Percentiles rank a stretch among this genome's conserved stretches.
Evolutionary conservation across 2,797 vertebrate species (phyloP).

Genomic region (Apogon hyalosoma): DNA sequence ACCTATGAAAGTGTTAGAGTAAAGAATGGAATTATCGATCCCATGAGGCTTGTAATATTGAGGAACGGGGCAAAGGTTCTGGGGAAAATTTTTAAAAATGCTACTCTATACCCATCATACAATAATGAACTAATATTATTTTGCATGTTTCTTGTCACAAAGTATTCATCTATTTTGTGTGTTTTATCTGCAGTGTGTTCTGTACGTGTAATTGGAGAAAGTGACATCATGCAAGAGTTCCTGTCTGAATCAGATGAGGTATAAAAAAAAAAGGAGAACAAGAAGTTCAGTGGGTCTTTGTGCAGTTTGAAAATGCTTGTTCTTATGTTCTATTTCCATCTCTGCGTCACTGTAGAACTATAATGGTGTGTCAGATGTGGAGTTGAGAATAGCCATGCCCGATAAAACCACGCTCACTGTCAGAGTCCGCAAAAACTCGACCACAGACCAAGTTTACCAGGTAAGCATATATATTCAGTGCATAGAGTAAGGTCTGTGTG

Average conservation of each 20-base stretch:
- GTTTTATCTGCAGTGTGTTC: conserved; percentile 88
- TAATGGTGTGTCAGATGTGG: conserved; percentile 95
- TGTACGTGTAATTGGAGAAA: conserved; percentile 96
- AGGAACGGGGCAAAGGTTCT: not conserved
- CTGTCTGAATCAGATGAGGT: conserved; percentile 98
- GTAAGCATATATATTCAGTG: conserved; percentile 71
- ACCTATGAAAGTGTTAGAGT: not conserved
- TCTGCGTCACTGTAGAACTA: conserved; percentile 85
- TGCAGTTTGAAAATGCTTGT: conserved; percentile 15
- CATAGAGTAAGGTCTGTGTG: not conserved
- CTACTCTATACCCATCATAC: too few species aligned
- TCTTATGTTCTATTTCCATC: not conserved
- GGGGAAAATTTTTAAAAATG: too few species aligned
- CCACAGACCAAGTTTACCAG: conserved; percentile 98
- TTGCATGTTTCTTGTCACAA: not conserved
- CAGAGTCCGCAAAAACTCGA: conserved; percentile 95
- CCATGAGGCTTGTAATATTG: not conserved
- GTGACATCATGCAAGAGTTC: conserved; percentile 98
- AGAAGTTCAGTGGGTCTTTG: not conserved
- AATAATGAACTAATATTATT: not conserved
- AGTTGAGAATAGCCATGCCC: conserved; percentile 93
- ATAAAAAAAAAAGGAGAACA: conserved; percentile 19
- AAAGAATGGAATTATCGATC: not conserved
- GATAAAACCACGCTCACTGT: conserved; percentile 91
- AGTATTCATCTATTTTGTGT: not conserved